Evolutionary conservation across 2,888 invertebrate species (phyloP).

Genomic region (Heliconius cydno): DNA sequence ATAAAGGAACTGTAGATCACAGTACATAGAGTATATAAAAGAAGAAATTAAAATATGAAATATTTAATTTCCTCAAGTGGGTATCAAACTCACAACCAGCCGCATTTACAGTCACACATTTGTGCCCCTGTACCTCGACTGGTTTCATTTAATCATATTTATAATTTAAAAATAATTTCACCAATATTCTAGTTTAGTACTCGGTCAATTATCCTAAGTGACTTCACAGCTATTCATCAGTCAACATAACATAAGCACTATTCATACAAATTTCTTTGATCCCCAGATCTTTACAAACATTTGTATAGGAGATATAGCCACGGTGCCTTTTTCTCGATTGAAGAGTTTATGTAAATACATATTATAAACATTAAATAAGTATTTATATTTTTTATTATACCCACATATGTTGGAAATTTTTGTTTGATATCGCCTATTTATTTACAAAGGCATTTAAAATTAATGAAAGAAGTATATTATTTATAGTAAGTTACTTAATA

Average conservation of each 20-base stretch:
- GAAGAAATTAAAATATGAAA: too few species aligned
- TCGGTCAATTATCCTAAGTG: constrained; percentile 24
- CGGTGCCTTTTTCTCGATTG: constrained; percentile 17
- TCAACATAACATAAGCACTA: constrained; percentile 28
- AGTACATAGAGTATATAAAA: too few species aligned
- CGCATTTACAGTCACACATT: too few species aligned
- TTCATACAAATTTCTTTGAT: constrained; percentile 27
- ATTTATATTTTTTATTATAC: background rate
- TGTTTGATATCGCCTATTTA: background rate
- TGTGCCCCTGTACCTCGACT: too few species aligned
- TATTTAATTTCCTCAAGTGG: too few species aligned
- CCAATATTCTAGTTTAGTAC: background rate
- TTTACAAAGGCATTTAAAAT: background rate
- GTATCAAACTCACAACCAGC: too few species aligned
- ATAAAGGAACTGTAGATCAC: too few species aligned
- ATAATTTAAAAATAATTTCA: background rate
- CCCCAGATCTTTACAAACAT: constrained; percentile 24
- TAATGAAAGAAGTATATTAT: too few species aligned
- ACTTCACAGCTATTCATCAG: constrained; percentile 24
- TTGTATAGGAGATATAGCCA: constrained; percentile 13
- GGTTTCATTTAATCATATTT: background rate
- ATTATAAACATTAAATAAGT: constrained; percentile 17
- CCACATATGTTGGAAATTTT: background rate
- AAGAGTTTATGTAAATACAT: constrained; percentile 18
- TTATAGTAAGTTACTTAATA: too few species aligned